Percentiles rank a stretch among this genome's conserved stretches.
Evolutionary conservation across 1,140 invertebrate species (phyloP).

Genomic region (Microvelia longipes): DNA sequence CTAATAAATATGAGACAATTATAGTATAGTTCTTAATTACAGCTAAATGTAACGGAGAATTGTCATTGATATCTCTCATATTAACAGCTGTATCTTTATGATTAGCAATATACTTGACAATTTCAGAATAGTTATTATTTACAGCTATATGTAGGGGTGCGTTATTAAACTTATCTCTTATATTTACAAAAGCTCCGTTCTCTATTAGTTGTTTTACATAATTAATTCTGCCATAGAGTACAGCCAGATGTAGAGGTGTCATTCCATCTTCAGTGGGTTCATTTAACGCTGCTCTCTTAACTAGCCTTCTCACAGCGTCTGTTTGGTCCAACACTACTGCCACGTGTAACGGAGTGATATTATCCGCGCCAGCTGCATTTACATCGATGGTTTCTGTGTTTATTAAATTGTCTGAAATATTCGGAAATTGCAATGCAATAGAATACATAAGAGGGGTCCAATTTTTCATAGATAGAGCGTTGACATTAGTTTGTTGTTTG

Average conservation of each 20-base stretch:
- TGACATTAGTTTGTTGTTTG: neutral
- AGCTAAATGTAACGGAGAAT: no score
- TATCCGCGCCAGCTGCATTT: neutral
- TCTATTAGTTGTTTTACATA: conserved; percentile 4
- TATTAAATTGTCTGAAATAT: neutral
- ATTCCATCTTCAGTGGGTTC: conserved; percentile 44
- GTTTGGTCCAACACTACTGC: conserved; percentile 58
- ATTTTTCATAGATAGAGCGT: neutral
- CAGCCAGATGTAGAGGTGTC: conserved; percentile 31
- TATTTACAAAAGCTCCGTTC: conserved; percentile 6
- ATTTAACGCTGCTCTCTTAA: conserved; percentile 51
- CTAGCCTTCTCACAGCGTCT: conserved; percentile 47
- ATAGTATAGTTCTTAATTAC: no score
- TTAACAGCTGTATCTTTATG: no score
- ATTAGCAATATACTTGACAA: no score
- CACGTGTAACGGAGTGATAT: conserved; percentile 45
- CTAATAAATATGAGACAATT: no score
- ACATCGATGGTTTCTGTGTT: neutral
- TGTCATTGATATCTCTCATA: no score
- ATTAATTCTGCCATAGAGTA: neutral
- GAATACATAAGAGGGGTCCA: neutral
- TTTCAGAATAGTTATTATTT: conserved; percentile 13
- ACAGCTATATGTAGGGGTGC: conserved; percentile 21
- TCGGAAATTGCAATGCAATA: neutral
- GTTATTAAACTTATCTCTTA: neutral